Percentiles rank a stretch among this genome's conserved stretches.
These are phyloP conservation scores for Parazoanthus atlanticus DNA, from an alignment of 92 coral and sea anemone genomes.

Conservation along the genomic window DNA sequence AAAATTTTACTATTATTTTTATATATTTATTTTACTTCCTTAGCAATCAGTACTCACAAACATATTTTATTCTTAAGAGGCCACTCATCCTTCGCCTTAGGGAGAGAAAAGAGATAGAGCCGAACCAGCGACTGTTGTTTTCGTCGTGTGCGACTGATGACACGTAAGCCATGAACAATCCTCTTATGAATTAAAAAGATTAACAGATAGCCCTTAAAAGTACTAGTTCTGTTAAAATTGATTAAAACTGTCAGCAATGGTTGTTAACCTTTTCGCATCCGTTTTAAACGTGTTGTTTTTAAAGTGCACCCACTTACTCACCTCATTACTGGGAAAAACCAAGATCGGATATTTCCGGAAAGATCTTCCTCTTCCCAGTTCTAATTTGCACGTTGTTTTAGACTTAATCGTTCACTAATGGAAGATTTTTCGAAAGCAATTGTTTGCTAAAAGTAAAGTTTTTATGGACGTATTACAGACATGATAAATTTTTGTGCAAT, in stretches of 20 bases:
- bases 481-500: too few relatives aligned
- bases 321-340: neutral
- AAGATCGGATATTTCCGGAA: constrained; percentile 1
- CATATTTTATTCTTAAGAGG: too few relatives aligned
- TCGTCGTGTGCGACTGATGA: neutral
- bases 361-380: neutral
- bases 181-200: neutral
- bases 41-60: too few relatives aligned
- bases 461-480: neutral
- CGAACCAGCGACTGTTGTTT: neutral
- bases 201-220: neutral
- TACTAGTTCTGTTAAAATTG: neutral
- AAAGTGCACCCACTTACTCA: neutral
- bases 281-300: neutral
- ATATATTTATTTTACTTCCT: neutral
- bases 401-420: neutral
- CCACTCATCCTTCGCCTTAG: too few relatives aligned
- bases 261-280: neutral
- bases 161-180: neutral
- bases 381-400: neutral
- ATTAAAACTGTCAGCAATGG: neutral
- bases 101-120: neutral
- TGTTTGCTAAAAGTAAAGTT: neutral
- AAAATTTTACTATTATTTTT: too few relatives aligned
- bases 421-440: neutral